Evolutionary conservation across 1,140 invertebrate species (phyloP), one percentile per base, ranked within the genome.

Genomic region (Bombus waltoni): DNA sequence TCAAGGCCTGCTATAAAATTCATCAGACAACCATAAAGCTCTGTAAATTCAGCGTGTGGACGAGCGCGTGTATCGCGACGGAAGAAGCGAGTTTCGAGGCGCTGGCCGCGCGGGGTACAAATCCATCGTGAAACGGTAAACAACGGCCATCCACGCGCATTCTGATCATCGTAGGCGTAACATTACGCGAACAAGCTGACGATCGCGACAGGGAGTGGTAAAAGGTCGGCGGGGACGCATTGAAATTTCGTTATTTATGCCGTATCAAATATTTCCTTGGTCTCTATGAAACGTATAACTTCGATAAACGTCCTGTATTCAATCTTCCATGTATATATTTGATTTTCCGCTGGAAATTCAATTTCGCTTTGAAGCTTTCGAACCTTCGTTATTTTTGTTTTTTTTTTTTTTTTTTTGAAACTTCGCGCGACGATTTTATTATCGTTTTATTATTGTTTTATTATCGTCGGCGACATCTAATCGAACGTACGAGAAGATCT

Each of bases 1-100:
- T 28, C 89, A 90, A 90, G 89, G 81, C 32, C 82, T 79, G 78
- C 57, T 85, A 78, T 70, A 53, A 84, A 90, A 88, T 77, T 87
- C 89, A 77, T 74, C 78, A 40, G 38, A 5, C 42, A n/a, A 57
- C 53, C 66, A 68, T 77, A 90, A 90, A 87, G 53, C 70, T 73
- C 66, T 59, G 88, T 70, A 89, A 75, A 83, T 80, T 80, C 74
- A 72, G 32, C 59, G 38, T 57, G 40, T 11, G 47, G 47, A 53
- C 47, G 47, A 53, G 47, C 47, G 47, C 18, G 38, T 11, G 38
- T 38, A 10, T 22, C 71, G 40, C 35, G 25, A 44, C 59, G 71
- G 40, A 65, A 28, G 53, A 44, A 65, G 22, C 53, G 11, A 11
- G n/a, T 57, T 28, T 81, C 80, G 47, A 53, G 47, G 47, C 18